Evolutionary conservation across 2,113 vertebrate genomes (phyloP).

Genomic region (Paradoxurus hermaphroditus): DNA sequence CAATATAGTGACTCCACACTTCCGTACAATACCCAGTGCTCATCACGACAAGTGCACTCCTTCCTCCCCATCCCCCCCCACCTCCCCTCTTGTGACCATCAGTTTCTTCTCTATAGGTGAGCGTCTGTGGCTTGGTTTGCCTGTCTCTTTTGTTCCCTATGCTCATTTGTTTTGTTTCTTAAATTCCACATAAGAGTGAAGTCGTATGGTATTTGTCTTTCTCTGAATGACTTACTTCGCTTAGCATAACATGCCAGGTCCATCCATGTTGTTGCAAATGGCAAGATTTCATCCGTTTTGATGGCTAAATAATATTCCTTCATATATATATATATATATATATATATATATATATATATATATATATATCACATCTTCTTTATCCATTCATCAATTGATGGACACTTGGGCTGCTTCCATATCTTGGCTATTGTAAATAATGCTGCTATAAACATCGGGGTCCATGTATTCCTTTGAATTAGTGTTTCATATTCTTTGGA

Average conservation of each 20-base stretch:
- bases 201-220: not conserved
- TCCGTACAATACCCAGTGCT: not conserved
- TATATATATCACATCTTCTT: not conserved
- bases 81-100: not conserved
- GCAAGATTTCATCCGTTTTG: not conserved
- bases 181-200: not conserved
- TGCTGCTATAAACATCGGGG: not conserved
- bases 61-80: not conserved
- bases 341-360: not conserved
- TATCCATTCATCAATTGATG: not conserved
- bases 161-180: not conserved
- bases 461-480: not conserved
- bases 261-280: not conserved
- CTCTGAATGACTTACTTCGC: not conserved
- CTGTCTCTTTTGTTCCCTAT: not conserved
- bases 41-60: not conserved
- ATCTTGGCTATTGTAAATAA: not conserved
- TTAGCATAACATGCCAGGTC: not conserved
- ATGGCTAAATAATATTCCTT: not conserved
- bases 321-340: not conserved
- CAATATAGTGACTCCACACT: not conserved
- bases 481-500: not conserved
- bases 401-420: not conserved
- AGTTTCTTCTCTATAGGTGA: not conserved
- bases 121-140: not conserved